These are phyloP conservation scores for Erpornis zantholeuca DNA, from an alignment of 2,113 vertebrate genomes.

Conservation along the genomic window DNA sequence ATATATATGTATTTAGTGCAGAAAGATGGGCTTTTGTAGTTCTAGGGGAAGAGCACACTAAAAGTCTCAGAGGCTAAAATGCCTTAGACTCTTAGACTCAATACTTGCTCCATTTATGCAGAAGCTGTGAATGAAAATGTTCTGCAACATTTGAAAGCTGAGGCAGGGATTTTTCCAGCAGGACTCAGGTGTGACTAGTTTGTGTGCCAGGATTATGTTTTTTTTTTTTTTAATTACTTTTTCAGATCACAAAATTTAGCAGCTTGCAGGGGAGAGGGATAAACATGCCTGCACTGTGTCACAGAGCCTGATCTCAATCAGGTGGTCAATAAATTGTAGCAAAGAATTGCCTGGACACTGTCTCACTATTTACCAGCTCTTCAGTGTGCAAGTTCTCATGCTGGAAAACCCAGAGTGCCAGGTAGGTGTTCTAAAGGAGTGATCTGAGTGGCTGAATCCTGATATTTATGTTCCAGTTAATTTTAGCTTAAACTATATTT, in stretches of 20 bases:
- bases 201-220: background rate
- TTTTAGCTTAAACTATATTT: slow-evolving; percentile 16
- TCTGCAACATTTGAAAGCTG: slow-evolving; percentile 28
- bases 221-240: background rate
- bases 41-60: background rate
- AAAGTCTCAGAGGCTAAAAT: slow-evolving; percentile 1
- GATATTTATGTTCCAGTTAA: background rate
- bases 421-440: background rate
- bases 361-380: background rate
- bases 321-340: background rate
- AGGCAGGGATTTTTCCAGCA: background rate
- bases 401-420: background rate
- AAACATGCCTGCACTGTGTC: background rate
- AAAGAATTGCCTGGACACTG: background rate
- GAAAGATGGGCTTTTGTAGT: background rate
- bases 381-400: background rate
- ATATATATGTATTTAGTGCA: background rate
- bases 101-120: background rate
- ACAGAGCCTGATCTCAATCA: background rate
- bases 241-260: slow-evolving; percentile 8
- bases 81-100: background rate
- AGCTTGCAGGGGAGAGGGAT: background rate
- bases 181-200: slow-evolving; percentile 22
- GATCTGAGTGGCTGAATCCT: background rate
- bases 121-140: slow-evolving; percentile 28